Conservation (phyloP, 2,113 vertebrate genomes). For the Dicentrarchus labrax region DNA sequence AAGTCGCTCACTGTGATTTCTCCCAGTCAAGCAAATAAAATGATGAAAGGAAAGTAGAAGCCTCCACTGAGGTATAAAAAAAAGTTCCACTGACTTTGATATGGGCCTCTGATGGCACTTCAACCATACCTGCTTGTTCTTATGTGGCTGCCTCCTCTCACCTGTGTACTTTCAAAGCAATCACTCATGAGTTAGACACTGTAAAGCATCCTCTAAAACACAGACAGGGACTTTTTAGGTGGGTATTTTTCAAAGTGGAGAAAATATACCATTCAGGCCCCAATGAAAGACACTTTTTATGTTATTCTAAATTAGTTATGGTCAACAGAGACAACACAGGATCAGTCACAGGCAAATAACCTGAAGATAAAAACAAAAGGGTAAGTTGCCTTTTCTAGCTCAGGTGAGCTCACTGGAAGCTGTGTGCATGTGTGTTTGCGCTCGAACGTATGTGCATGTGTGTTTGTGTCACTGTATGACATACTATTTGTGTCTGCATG, state of each 20-base stretch:
- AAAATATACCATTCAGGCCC: not conserved
- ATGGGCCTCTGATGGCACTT: conserved; percentile 51
- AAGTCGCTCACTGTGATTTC: conserved; percentile 26
- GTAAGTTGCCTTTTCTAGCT: conserved; percentile 53
- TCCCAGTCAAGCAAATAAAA: conserved; percentile 59
- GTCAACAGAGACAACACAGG: conserved; percentile 22
- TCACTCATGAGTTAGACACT: not conserved
- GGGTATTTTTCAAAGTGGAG: conserved; percentile 31
- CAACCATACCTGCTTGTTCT: conserved; percentile 54
- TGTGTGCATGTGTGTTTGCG: not conserved
- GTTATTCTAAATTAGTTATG: conserved; percentile 3
- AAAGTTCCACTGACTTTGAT: conserved; percentile 69
- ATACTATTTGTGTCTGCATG: conserved; percentile 65
- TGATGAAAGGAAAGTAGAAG: conserved; percentile 58
- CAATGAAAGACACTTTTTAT: conserved; percentile 2
- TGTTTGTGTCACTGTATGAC: conserved; percentile 65
- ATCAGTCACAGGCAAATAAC: conserved; percentile 26
- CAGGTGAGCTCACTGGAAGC: conserved; percentile 59
- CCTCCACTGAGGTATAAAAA: conserved; percentile 28
- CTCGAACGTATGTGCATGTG: not conserved
- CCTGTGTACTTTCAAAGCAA: conserved; percentile 59
- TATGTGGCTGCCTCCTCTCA: conserved; percentile 56
- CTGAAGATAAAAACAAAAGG: conserved; percentile 57
- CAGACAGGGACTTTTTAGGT: conserved; percentile 34
- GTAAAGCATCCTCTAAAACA: conserved; percentile 19